Evolutionary conservation across 2,113 vertebrate species (phyloP).

Genomic region (Bufo gargarizans): DNA sequence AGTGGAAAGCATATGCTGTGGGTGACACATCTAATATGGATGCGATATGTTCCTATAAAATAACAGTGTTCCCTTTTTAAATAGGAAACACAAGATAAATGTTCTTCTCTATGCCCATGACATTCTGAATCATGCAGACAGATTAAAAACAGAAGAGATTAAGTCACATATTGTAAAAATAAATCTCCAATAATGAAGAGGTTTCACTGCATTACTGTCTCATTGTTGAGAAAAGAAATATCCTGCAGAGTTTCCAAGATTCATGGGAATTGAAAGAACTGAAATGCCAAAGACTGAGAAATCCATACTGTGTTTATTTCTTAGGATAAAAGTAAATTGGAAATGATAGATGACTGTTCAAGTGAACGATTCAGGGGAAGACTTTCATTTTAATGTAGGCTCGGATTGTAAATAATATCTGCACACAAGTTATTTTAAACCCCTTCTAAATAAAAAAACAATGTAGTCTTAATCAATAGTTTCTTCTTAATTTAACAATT

Average conservation of each 20-base stretch:
- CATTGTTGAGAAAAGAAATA: constrained; percentile 55
- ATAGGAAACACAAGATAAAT: constrained; percentile 31
- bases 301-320: constrained; percentile 45
- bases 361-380: constrained; percentile 5
- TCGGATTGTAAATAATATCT: neutral
- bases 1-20: neutral
- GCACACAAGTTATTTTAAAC: neutral
- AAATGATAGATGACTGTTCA: constrained; percentile 20
- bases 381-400: neutral
- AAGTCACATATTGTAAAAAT: constrained; percentile 56
- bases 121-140: constrained; percentile 54
- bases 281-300: constrained; percentile 49
- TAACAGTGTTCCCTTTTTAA: neutral
- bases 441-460: neutral
- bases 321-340: constrained; percentile 41
- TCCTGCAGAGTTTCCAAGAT: constrained; percentile 51
- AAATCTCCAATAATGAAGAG: constrained; percentile 56
- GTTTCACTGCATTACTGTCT: constrained; percentile 49
- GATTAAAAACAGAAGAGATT: constrained; percentile 56
- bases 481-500: no score
- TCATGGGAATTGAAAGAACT: constrained; percentile 50
- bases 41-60: constrained; percentile 19
- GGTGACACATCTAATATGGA: neutral
- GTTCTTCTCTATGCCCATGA: constrained; percentile 27
- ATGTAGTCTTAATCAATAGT: no score